Base-by-base conservation (phyloP, 2,797 vertebrate species). In the Enteromius afrohamiltoni region DNA sequence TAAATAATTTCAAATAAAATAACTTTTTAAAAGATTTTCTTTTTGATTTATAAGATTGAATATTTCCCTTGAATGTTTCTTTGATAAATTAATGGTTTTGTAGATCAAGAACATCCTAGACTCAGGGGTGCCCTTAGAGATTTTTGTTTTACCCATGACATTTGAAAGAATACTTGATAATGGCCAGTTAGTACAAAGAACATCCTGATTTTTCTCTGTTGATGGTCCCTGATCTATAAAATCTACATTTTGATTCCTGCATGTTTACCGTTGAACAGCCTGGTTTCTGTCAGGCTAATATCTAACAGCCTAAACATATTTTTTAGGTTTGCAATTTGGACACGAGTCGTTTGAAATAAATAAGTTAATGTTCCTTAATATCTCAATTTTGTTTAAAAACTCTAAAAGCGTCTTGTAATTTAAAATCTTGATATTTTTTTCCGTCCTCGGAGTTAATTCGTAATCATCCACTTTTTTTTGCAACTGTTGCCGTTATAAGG, bases 1-100 rank as follows among this genome's bases (percentile, higher is more conserved):
- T 95, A 94, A 95, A 90, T 96, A 96, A 95, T 95, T 97, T 95
- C 95, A 97, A 98, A 97, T 98, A 98, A 98, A 98, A 94, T 87
- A 93, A 93, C 89, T 95, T 93, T 95, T 93, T 93, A 95, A 94
- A 87, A 93, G 65, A 69, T 69, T 49, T 16, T 82, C 77, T 83
- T 86, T 60, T 82, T 64, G 26, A 21, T 64, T 42, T 65, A 81
- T 26, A 62, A 31, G 3, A 49, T 17, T 29, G n/a, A 31, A 71
- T 23, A 37, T 53, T n/a, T 16, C 6, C 6, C 19, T 37, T 7
- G 34, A 29, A 34, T 62, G 23, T 42, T 26, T 60, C 21, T 42
- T 58, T 42, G 34, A 40, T 55, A 17, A 40, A 58, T 40, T 1
- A 21, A 16, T 55, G 31, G 1, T 17, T 58, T 40, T 23, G 11